phyloP scores from a whole-genome alignment of 2,888 invertebrate genomes.

The Archips crataeganus region DNA sequence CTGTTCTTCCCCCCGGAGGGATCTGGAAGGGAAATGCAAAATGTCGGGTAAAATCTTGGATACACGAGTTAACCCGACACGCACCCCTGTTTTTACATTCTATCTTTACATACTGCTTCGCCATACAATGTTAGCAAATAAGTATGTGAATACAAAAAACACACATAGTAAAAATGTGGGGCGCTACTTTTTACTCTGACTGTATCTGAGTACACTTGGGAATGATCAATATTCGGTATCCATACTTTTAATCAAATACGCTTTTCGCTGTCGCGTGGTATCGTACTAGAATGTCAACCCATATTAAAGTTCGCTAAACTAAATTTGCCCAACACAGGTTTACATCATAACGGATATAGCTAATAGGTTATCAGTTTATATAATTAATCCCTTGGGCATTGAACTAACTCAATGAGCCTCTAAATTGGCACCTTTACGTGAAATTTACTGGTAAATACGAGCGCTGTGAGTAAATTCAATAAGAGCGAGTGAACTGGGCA shows the following conservation, averaged over 20 bases:
- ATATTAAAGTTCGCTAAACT: not conserved
- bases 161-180: no score
- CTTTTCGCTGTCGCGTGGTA: not conserved
- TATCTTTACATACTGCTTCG: no score
- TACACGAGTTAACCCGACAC: no score
- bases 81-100: no score
- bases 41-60: no score
- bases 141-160: no score
- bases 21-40: no score
- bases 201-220: no score
- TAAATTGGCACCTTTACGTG: not conserved
- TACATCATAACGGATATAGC: not conserved
- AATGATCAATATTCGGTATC: no score
- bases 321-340: not conserved
- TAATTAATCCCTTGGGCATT: slow-evolving; percentile 4
- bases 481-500: not conserved
- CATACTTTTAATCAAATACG: not conserved
- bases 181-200: no score
- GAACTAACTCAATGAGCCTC: not conserved
- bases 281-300: not conserved
- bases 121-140: no score
- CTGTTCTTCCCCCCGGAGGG: no score
- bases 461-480: not conserved
- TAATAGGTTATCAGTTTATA: not conserved
- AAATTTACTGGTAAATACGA: slow-evolving; percentile 1